These are phyloP conservation scores for Cheilosia vernalis DNA, from an alignment of 2,888 invertebrate species.

Conservation along the genomic window DNA sequence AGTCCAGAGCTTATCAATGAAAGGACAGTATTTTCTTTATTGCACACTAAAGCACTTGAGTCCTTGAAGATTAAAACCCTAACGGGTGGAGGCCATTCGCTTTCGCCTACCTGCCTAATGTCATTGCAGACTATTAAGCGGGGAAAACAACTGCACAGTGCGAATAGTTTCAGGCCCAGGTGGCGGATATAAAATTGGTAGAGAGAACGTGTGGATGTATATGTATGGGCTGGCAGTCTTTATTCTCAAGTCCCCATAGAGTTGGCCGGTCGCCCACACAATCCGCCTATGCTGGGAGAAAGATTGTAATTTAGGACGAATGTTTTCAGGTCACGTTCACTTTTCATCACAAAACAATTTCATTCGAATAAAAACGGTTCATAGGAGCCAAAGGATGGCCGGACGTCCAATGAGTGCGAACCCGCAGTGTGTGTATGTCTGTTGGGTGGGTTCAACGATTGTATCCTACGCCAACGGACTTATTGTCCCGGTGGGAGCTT, in stretches of 20 bases:
- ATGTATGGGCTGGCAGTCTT: slow-evolving; percentile 41
- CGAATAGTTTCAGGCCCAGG: slow-evolving; percentile 54
- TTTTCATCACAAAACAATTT: slow-evolving; percentile 75
- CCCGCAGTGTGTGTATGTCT: slow-evolving; percentile 7
- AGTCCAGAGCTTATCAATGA: slow-evolving; percentile 35
- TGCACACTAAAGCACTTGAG: slow-evolving; percentile 27
- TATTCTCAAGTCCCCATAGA: slow-evolving; percentile 53
- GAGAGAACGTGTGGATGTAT: slow-evolving; percentile 18
- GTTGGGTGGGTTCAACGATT: slow-evolving; percentile 29
- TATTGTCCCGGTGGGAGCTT: slow-evolving; percentile 70
- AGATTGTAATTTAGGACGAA: slow-evolving; percentile 65
- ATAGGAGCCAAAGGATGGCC: slow-evolving; percentile 61
- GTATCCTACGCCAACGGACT: slow-evolving; percentile 22
- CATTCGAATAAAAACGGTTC: slow-evolving; percentile 70
- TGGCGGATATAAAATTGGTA: slow-evolving; percentile 69
- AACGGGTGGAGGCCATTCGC: slow-evolving; percentile 15
- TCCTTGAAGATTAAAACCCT: slow-evolving; percentile 38
- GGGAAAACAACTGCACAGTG: slow-evolving; percentile 2
- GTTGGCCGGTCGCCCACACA: slow-evolving; percentile 12
- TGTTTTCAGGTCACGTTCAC: slow-evolving; percentile 72
- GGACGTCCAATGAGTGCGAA: slow-evolving; percentile 32
- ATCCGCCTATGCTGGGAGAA: slow-evolving; percentile 1
- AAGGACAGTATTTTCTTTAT: slow-evolving; percentile 30
- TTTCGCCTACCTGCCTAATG: slow-evolving; percentile 13
- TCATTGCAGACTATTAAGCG: slow-evolving; percentile 46